Evolutionary conservation across 92 coral and sea anemone species (phyloP).

Genomic region (Zoanthus sociatus): DNA sequence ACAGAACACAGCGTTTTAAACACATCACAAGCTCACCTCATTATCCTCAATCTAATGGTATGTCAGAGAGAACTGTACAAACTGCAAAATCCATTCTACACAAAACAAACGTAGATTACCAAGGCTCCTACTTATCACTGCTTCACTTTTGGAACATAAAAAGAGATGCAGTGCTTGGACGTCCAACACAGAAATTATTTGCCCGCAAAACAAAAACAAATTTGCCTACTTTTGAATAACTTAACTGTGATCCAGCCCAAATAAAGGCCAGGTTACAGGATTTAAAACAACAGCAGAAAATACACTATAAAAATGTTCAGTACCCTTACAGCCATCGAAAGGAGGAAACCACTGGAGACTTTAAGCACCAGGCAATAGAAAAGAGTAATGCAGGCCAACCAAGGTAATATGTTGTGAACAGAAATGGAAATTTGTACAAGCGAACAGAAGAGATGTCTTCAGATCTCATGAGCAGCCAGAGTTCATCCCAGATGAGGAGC

Average conservation of each 20-base stretch:
- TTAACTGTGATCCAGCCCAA: conserved; percentile 12
- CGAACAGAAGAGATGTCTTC: background rate
- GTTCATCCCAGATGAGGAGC: background rate
- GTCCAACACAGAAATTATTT: conserved; percentile 27
- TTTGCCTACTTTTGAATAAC: conserved; percentile 42
- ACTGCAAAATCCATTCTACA: conserved; percentile 17
- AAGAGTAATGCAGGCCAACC: conserved; percentile 7
- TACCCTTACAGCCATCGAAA: background rate
- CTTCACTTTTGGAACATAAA: conserved; percentile 48
- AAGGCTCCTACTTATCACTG: conserved; percentile 44
- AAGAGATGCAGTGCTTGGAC: conserved; percentile 6
- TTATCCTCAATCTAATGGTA: conserved; percentile 40
- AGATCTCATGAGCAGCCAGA: background rate
- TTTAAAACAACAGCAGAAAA: background rate
- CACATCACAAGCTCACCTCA: conserved; percentile 29
- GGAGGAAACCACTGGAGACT: background rate
- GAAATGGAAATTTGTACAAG: background rate
- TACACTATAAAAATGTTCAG: conserved; percentile 3
- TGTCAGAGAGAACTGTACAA: conserved; percentile 37
- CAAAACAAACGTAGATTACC: conserved; percentile 32
- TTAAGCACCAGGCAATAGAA: conserved; percentile 4
- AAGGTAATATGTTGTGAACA: background rate
- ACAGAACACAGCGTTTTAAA: conserved; percentile 9
- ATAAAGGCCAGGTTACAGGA: background rate
- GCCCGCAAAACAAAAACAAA: conserved; percentile 52